phyloP scores from a whole-genome alignment of 2,888 invertebrate genomes.

The Lepeophtheirus nordmannii region DNA sequence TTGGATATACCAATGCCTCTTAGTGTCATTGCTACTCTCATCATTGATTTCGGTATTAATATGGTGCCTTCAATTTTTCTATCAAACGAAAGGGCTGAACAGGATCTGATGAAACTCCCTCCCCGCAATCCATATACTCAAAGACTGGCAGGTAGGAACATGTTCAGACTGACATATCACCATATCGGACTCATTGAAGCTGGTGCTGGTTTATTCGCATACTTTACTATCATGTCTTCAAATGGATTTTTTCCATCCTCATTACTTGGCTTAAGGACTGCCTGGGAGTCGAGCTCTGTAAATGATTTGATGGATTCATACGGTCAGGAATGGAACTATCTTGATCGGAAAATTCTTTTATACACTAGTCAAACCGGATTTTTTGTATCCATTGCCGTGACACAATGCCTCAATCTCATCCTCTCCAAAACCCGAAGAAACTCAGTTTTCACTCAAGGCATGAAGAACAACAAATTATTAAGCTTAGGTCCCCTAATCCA shows the following conservation, averaged over 20 bases:
- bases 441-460: constrained; percentile 68
- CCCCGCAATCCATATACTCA: constrained; percentile 91
- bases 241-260: constrained; percentile 83
- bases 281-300: constrained; percentile 95
- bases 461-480: constrained; percentile 66
- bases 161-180: constrained; percentile 38
- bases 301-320: constrained; percentile 95
- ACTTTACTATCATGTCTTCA: constrained; percentile 99
- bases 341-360: constrained; percentile 79
- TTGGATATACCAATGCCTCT: constrained; percentile 73
- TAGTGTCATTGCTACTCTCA: constrained; percentile 89
- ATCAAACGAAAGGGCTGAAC: constrained; percentile 97
- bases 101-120: constrained; percentile 97
- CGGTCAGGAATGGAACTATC: constrained; percentile 77
- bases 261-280: constrained; percentile 83
- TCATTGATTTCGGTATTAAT: constrained; percentile 86
- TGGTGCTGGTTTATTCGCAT: constrained; percentile 98
- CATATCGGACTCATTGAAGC: constrained; percentile 58
- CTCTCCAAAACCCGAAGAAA: constrained; percentile 93
- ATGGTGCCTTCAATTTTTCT: constrained; percentile 91
- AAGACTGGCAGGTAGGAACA: constrained; percentile 98
- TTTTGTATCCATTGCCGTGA: constrained; percentile 92
- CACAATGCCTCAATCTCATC: constrained; percentile 94
- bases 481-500: constrained; percentile 91
- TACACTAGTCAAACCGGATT: constrained; percentile 96